Percentiles rank a stretch among this genome's conserved stretches.
Evolutionary conservation across 2,113 vertebrate genomes (phyloP).

Genomic region (Chroicocephalus ridibundus): DNA sequence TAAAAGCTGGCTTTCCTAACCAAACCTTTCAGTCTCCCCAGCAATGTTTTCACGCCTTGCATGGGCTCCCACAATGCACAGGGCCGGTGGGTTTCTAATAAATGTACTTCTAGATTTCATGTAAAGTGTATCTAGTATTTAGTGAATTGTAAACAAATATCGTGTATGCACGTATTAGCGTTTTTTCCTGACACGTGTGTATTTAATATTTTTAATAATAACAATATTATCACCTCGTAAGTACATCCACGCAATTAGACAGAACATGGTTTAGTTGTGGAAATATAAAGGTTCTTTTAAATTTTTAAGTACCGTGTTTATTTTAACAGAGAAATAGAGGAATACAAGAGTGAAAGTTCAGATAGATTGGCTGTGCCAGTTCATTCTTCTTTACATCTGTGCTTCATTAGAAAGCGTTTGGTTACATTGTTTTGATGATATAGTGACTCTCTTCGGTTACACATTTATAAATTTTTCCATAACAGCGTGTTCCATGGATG

Average conservation of each 20-base stretch:
- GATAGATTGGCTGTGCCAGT: conserved; percentile 61
- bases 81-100: not conserved
- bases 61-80: conserved; percentile 38
- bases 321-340: conserved; percentile 20
- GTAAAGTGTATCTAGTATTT: conserved; percentile 19
- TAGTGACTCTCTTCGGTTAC: conserved; percentile 24
- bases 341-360: conserved; percentile 25
- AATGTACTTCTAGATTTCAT: not conserved
- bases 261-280: not conserved
- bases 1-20: conserved; percentile 50
- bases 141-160: conserved; percentile 24
- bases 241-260: not conserved
- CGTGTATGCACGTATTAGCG: conserved; percentile 22
- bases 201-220: not conserved
- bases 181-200: not conserved
- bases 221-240: not conserved
- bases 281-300: not conserved
- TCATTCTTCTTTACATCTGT: conserved; percentile 74
- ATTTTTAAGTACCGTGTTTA: not conserved
- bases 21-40: not conserved
- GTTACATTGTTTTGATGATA: conserved; percentile 58
- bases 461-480: conserved; percentile 59
- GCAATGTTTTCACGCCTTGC: conserved; percentile 27
- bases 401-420: conserved; percentile 68
- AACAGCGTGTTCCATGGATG: conserved; percentile 12